Percentiles rank a stretch among this genome's conserved stretches.
phyloP scores from a whole-genome alignment of 2,797 vertebrate genomes.

The Dendrocincla fuliginosa region DNA sequence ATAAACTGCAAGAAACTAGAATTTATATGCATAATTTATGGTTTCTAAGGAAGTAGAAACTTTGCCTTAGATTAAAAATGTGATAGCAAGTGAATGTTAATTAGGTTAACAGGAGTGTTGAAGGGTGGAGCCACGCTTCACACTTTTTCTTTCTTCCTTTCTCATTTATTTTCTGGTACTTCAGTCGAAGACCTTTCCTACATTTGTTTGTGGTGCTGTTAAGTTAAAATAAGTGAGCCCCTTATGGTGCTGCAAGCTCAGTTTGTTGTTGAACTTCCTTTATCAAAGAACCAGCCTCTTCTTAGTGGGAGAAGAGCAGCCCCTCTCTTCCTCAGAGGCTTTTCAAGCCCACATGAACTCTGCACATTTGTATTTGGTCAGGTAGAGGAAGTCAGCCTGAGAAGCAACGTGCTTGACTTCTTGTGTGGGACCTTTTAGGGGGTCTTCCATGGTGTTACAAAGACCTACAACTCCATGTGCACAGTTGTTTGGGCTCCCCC shows the following conservation, averaged over 20 bases:
- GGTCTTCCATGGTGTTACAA: background rate
- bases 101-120: background rate
- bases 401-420: background rate
- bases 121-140: background rate
- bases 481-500: background rate
- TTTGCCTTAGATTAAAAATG: background rate
- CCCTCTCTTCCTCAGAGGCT: background rate
- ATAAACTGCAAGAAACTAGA: background rate
- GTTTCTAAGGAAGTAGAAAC: background rate
- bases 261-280: background rate
- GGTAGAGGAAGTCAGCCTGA: background rate
- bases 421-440: background rate
- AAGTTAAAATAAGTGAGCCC: background rate
- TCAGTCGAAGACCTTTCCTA: background rate
- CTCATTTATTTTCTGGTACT: background rate
- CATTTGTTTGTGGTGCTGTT: background rate
- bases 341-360: background rate
- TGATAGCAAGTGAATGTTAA: background rate
- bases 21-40: background rate
- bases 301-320: background rate
- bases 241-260: fast-evolving
- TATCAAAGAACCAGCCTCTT: background rate
- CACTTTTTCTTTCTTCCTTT: background rate
- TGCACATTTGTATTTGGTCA: background rate
- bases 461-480: background rate